Base-by-base conservation (phyloP, 2,888 invertebrate species). In the Hylaea fasciaria region DNA sequence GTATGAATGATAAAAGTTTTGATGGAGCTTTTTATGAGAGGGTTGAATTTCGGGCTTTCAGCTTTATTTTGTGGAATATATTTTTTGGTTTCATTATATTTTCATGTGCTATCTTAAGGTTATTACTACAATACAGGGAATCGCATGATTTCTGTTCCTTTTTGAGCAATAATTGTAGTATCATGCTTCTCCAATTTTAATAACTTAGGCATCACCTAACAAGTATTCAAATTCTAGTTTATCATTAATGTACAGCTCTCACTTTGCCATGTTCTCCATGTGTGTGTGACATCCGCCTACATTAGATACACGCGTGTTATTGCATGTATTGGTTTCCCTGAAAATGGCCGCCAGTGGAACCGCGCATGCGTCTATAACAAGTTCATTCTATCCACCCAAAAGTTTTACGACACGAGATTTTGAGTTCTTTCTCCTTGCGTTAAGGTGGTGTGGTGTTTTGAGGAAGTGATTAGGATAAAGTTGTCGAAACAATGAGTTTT, bases 311-410 rank as follows among this genome's bases (percentile, higher is more conserved):
- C 47, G 56, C 52, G 56, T 57, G 56, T 50, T 49, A 50, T 46
- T 66, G 54, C 63, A 64, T 78, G 86, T 86, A 82, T 85, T 80
- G 43, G 84, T 78, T 78, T 78, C 73, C 77, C 85, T 84, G 87
- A 87, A 90, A 90, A 91, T 91, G 91, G 91, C 91, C 83, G 91
- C 84, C 88, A 62, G 43, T 29, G 43, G 47, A 46, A 61, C 43
- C 48, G 77, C 89, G 91, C 91, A 85, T 87, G 90, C 89, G 89
- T 69, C 55, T 22, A 2, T 39, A 29, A 65, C 61, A 61, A 63
- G 62, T 48, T 37, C 16, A 12, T 13, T 13, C 39, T 45, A 47
- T 13, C 22, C 37, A 16, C 44, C 5, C 57, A 17, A 29, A 40
- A 59, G 45, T 35, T 16, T 9, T 14, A 9, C 47, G 41, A 22